Base-by-base conservation (phyloP, 2,888 invertebrate genomes). In the Sialis fuliginosa region DNA sequence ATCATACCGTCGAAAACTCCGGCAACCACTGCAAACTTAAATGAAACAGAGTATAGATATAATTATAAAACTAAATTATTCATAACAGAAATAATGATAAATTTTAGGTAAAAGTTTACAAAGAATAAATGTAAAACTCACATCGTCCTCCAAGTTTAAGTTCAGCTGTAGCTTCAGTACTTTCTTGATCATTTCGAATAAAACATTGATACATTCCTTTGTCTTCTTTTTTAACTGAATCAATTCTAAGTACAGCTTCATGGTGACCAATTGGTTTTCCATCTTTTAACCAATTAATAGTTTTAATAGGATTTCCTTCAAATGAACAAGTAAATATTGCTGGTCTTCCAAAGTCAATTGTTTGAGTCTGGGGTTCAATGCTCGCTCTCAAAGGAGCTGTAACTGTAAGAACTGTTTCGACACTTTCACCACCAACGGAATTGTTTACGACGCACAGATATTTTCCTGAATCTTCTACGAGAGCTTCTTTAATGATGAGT, bases 121-220 rank as follows among this genome's bases (percentile, higher is more conserved):
- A 46, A 35, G 42, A 44, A 44, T 47, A 33, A 33, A 30, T 35
- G 5, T 35, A 39, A 34, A 52, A 69, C 77, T 68, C 63, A 81
- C 79, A 90, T 69, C 89, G 72, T 64, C 93, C 92, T 58, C 93
- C 95, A 49, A 95, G 76, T 68, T 89, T 88, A 47, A 95, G 69
- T 71, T 93, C 92, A 44, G 87, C 90, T 47, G 87, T 88, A 2
- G 89, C 89, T 59, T 93, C 91, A 0, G 91, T 90, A 57, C 88
- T 89, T 63, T 92, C 91, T 61, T 89, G 87, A 57, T 90, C 91
- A 61, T 92, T 92, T 48, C 89, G 74, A 45, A 91, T 86, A 60
- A 93, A 90, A 62, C 95, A 95, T 61, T 95, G 95, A 64, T 93
- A 95, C 92, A 93, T 93, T 58, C 95, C 95, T 61, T 89, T 89